Evolutionary conservation across 53 echinoderm and acorn worm species (phyloP), one percentile per base, ranked within the genome.

Genomic region (Astropecten irregularis): DNA sequence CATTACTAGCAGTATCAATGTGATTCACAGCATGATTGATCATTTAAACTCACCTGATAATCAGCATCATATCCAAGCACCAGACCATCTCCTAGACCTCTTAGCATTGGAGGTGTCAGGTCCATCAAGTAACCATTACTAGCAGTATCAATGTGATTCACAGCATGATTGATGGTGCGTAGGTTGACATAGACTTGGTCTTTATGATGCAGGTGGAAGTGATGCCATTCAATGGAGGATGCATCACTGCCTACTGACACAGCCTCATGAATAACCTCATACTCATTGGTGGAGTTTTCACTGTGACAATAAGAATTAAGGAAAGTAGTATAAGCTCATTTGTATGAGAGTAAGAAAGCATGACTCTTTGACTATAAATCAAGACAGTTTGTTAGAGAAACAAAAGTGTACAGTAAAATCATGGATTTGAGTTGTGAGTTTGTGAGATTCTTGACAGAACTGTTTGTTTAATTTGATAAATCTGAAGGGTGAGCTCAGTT

Each of bases 131-230:
- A 56, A 0, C 89, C 89, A 77, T 89, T 53, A 8, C 65, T 76
- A 6, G 40, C 29, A 2, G 40, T 56, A 23, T 73, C 52, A 16
- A 83, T 68, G 44, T 64, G 50, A 29, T 76, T 40, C 15, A 51
- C 36, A 28, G 89, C 89, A 20, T 57, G 40, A 58, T 89, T 89
- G 34, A 77, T 57, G 16, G 77, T 76, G 3, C 72, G 66, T 27
- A 89, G 53, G 58, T 84, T 52, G 53, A 73, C 55, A 38, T 76
- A 74, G n/a, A 89, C 84, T 18, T 53, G 65, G 46, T 89, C 89
- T 46, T 84, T 84, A 56, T 89, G 84, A 21, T 84, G 76, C 1
- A 84, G 77, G 31, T 89, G 89, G 40, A 89, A 89, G 69, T 89
- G 89, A 59, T 89, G 84, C 89, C 89, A 89, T n/a, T 89, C 83